Conservation (phyloP, 1,140 invertebrate genomes). For the Acromyrmex heyeri region DNA sequence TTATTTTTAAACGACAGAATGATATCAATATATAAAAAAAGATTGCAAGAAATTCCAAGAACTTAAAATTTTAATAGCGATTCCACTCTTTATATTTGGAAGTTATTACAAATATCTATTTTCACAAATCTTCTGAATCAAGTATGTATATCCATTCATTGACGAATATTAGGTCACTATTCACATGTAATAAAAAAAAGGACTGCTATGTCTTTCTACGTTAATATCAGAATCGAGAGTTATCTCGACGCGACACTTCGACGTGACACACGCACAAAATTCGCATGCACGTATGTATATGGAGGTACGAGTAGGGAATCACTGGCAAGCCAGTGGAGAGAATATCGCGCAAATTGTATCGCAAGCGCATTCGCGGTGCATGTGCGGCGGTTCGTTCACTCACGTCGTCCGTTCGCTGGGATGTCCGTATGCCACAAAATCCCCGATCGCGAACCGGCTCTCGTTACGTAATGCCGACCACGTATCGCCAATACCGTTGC, state of each 20-base stretch:
- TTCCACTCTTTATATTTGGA: background rate
- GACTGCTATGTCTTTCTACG: background rate
- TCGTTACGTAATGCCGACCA: constrained; percentile 61
- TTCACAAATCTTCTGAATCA: background rate
- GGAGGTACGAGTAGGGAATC: constrained; percentile 19
- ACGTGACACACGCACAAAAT: background rate
- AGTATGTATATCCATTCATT: background rate
- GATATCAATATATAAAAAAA: background rate
- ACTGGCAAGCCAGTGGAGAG: constrained; percentile 1
- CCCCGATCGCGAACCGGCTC: constrained; percentile 42
- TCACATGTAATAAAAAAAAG: background rate
- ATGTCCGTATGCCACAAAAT: constrained; percentile 28
- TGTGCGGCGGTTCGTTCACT: constrained; percentile 32
- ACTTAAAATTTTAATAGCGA: no score
- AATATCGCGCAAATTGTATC: constrained; percentile 55
- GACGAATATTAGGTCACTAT: background rate
- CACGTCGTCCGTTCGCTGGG: constrained; percentile 1
- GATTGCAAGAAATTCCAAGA: background rate
- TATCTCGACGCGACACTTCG: background rate
- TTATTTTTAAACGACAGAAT: background rate
- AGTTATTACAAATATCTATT: background rate
- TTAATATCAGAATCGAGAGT: constrained; percentile 2
- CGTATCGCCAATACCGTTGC: constrained; percentile 63
- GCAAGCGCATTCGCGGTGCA: constrained; percentile 37
- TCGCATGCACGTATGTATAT: background rate